Evolutionary conservation across 1,140 invertebrate genomes (phyloP).

Genomic region (Cylas formicarius): DNA sequence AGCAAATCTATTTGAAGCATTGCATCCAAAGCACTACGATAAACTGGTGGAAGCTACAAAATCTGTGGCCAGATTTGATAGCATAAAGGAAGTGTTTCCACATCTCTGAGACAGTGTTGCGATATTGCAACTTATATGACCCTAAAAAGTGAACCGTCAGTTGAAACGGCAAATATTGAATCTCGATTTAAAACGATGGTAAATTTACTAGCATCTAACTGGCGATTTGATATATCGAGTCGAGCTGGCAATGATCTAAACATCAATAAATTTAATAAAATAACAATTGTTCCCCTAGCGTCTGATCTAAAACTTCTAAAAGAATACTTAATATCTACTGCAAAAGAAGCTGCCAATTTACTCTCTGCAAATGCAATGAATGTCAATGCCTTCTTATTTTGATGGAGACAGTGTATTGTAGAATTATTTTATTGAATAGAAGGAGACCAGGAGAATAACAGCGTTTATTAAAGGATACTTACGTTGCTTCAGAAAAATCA

Average conservation of each 20-base stretch:
- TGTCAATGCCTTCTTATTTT: conserved; percentile 7
- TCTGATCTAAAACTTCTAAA: conserved; percentile 27
- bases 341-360: conserved; percentile 7
- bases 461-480: conserved; percentile 3
- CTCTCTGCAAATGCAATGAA: not conserved
- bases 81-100: conserved; percentile 25
- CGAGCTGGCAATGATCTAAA: conserved; percentile 25
- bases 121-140: conserved; percentile 21
- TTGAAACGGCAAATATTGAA: conserved; percentile 24
- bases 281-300: conserved; percentile 28
- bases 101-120: conserved; percentile 23
- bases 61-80: too few species aligned
- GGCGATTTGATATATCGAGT: conserved; percentile 35
- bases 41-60: too few species aligned
- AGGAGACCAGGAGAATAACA: conserved; percentile 19
- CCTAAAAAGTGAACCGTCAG: not conserved
- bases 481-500: not conserved
- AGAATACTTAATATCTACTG: conserved; percentile 20
- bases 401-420: conserved; percentile 21
- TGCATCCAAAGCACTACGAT: too few species aligned
- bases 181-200: conserved; percentile 32
- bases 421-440: conserved; percentile 22
- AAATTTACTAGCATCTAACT: conserved; percentile 32
- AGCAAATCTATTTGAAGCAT: too few species aligned
- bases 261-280: conserved; percentile 28